Evolutionary conservation across 2,888 invertebrate genomes (phyloP).

Genomic region (Bombylius discolor): DNA sequence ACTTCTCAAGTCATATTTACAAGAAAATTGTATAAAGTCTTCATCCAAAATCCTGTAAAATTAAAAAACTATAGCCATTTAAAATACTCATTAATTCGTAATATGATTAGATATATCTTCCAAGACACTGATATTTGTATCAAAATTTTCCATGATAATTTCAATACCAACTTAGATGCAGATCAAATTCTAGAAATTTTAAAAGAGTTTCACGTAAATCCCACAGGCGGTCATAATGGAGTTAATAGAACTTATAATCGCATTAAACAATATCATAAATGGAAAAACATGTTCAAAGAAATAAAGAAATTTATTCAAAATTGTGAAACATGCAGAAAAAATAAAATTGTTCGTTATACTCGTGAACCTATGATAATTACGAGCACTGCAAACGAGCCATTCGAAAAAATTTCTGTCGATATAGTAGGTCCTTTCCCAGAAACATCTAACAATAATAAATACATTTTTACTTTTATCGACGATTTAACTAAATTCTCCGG

Average conservation of each 20-base stretch:
- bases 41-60: too few species aligned
- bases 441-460: conserved; percentile 17
- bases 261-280: conserved; percentile 19
- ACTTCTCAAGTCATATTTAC: too few species aligned
- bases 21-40: too few species aligned
- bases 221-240: conserved; percentile 15
- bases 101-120: too few species aligned
- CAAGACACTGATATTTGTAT: too few species aligned
- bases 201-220: conserved; percentile 11
- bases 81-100: too few species aligned
- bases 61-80: too few species aligned
- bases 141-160: too few species aligned
- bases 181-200: conserved; percentile 9
- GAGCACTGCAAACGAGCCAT: conserved; percentile 5
- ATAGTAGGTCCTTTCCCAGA: conserved; percentile 21
- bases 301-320: too few species aligned
- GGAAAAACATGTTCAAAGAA: conserved; percentile 23
- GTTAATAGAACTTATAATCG: conserved; percentile 17
- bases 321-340: conserved; percentile 15
- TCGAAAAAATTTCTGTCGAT: conserved; percentile 22
- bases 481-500: conserved; percentile 20
- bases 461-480: conserved; percentile 19
- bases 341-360: conserved; percentile 13
- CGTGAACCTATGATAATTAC: not conserved
- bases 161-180: too few species aligned